A percentile compares a stretch with the other conserved stretches of the same genome.
phyloP scores from a whole-genome alignment of 2,888 invertebrate species.

The Timema cristinae region DNA sequence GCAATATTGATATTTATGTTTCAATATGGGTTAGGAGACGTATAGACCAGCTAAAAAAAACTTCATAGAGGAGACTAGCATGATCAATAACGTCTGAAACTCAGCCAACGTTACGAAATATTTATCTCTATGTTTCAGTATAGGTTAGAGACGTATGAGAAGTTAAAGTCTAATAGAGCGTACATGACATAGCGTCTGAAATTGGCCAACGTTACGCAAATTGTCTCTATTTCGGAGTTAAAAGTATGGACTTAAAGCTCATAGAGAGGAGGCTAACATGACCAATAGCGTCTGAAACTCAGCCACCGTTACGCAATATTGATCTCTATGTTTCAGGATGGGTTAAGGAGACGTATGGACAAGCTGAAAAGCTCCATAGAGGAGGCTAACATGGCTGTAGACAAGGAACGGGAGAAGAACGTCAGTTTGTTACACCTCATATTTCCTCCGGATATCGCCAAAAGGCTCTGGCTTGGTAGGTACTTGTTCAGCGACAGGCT shows the following conservation, averaged over 20 bases:
- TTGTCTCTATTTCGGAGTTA: no score
- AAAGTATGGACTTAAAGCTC: no score
- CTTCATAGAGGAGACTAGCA: slow-evolving; percentile 89
- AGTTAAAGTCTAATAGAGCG: no score
- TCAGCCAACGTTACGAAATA: no score
- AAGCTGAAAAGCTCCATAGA: slow-evolving; percentile 91
- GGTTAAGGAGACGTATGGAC: slow-evolving; percentile 86
- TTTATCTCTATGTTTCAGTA: slow-evolving; percentile 53
- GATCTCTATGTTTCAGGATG: slow-evolving; percentile 57
- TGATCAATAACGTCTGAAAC: slow-evolving; percentile 49
- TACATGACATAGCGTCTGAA: no score
- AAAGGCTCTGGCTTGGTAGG: slow-evolving; percentile 87
- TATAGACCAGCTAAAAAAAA: slow-evolving; percentile 94
- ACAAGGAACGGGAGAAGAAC: slow-evolving; percentile 90
- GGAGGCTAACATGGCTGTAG: slow-evolving; percentile 87
- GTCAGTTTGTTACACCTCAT: slow-evolving; percentile 90
- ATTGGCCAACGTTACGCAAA: no score
- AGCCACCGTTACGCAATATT: no score
- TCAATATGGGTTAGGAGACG: slow-evolving; percentile 81
- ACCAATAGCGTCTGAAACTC: no score
- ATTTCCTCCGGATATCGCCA: slow-evolving; percentile 92
- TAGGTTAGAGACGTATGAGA: slow-evolving; percentile 86
- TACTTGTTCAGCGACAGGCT: slow-evolving; percentile 20
- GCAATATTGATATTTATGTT: neutral
- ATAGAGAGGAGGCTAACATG: slow-evolving; percentile 51